These are phyloP conservation scores for Colaptes auratus DNA, from an alignment of 2,113 vertebrate genomes.

Conservation along the genomic window DNA sequence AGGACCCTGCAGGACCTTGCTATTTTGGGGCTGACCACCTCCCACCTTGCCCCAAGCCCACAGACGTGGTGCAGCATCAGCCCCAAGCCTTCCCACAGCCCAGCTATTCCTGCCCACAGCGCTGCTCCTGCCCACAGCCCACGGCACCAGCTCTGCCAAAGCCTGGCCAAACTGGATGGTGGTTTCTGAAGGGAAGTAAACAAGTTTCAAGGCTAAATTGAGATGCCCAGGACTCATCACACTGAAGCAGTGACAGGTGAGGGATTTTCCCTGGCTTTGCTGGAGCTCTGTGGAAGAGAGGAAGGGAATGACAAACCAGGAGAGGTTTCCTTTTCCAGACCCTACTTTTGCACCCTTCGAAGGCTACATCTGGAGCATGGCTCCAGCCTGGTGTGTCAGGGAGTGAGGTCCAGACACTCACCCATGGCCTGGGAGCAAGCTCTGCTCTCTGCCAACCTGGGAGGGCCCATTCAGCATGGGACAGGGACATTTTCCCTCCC, in stretches of 20 bases:
- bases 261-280: background rate
- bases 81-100: background rate
- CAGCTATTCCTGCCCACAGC: background rate
- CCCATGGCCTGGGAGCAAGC: background rate
- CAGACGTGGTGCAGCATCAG: background rate
- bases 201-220: constrained; percentile 9
- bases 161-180: background rate
- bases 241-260: background rate
- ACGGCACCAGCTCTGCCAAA: background rate
- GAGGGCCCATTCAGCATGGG: background rate
- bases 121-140: background rate
- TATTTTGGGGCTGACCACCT: constrained; percentile 18
- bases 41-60: constrained; percentile 32
- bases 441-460: background rate
- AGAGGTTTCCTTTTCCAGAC: background rate
- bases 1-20: background rate
- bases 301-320: background rate
- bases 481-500: background rate
- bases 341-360: background rate
- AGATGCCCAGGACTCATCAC: background rate
- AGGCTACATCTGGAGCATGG: background rate
- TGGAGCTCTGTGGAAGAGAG: background rate
- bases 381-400: background rate
- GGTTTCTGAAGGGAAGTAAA: constrained; percentile 40
- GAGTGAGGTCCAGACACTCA: background rate